phyloP scores from a whole-genome alignment of 1,140 invertebrate genomes.

The Lithobius niger region DNA sequence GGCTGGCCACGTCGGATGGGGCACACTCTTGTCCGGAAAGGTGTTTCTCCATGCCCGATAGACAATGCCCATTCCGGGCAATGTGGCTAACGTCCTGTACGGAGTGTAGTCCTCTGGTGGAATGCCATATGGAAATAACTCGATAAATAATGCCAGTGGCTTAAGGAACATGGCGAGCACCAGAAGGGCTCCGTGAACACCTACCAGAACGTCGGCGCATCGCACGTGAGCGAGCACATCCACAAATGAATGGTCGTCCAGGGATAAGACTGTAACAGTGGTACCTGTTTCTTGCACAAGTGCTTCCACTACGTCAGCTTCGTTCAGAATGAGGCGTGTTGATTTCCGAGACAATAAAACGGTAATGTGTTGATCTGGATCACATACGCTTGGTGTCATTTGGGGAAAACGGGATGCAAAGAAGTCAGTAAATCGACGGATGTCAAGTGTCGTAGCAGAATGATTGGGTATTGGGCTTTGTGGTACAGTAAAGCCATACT shows the following conservation, averaged over 20 bases:
- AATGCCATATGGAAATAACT: constrained; percentile 28
- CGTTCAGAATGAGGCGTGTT: constrained; percentile 34
- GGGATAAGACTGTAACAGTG: constrained; percentile 21
- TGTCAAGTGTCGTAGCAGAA: constrained; percentile 12
- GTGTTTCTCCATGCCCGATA: constrained; percentile 33
- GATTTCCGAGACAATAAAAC: constrained; percentile 30
- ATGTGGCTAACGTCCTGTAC: constrained; percentile 30
- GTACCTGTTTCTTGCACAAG: constrained; percentile 22
- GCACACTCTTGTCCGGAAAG: constrained; percentile 22
- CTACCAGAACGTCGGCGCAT: constrained; percentile 22
- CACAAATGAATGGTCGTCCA: constrained; percentile 24
- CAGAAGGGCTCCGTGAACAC: constrained; percentile 27
- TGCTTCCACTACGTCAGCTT: constrained; percentile 26
- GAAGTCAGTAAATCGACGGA: constrained; percentile 16
- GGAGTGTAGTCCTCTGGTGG: constrained; percentile 33
- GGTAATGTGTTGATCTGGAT: neutral
- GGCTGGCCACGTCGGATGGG: constrained; percentile 27
- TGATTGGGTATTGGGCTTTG: constrained; percentile 26
- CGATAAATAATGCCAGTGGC: constrained; percentile 17
- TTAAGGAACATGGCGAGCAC: constrained; percentile 23
- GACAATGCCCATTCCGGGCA: constrained; percentile 25
- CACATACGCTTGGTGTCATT: neutral
- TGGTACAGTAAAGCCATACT: constrained; percentile 35
- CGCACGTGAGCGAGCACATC: constrained; percentile 28
- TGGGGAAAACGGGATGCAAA: neutral